These are phyloP conservation scores for Mixornis gularis DNA, from an alignment of 2,113 vertebrate genomes.

Conservation along the genomic window DNA sequence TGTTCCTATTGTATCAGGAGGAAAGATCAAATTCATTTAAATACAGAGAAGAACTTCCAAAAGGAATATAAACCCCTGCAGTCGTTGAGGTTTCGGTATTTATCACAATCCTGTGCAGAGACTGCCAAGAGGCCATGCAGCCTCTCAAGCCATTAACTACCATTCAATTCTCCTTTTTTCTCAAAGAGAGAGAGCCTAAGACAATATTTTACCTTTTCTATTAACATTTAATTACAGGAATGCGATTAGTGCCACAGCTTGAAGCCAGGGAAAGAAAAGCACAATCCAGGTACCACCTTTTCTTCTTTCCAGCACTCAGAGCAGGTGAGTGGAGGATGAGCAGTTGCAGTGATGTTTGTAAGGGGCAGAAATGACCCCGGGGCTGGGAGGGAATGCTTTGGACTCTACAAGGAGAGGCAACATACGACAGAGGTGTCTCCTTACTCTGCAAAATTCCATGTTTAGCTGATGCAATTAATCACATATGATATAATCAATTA, in stretches of 20 bases:
- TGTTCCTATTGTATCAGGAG: neutral
- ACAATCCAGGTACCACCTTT: neutral
- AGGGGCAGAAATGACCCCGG: accelerated
- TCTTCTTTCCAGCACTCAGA: accelerated
- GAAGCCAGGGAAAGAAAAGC: neutral
- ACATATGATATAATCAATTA: neutral
- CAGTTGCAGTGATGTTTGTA: neutral
- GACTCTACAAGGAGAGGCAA: neutral
- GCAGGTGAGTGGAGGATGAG: accelerated
- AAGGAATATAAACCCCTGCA: neutral
- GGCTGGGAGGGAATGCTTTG: neutral
- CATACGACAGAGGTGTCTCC: neutral
- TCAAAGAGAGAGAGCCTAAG: neutral
- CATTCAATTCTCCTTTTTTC: neutral
- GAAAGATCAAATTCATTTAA: neutral
- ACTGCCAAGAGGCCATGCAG: neutral
- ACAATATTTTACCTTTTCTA: neutral
- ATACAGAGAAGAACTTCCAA: neutral
- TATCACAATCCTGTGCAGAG: neutral
- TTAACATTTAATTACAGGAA: neutral
- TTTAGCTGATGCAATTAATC: neutral
- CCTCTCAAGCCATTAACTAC: neutral
- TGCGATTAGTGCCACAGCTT: neutral
- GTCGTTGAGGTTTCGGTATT: neutral
- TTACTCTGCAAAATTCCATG: neutral